Percentiles rank a stretch among this genome's conserved stretches.
Conservation (phyloP, 1,140 invertebrate genomes). For the Ruditapes philippinarum region DNA sequence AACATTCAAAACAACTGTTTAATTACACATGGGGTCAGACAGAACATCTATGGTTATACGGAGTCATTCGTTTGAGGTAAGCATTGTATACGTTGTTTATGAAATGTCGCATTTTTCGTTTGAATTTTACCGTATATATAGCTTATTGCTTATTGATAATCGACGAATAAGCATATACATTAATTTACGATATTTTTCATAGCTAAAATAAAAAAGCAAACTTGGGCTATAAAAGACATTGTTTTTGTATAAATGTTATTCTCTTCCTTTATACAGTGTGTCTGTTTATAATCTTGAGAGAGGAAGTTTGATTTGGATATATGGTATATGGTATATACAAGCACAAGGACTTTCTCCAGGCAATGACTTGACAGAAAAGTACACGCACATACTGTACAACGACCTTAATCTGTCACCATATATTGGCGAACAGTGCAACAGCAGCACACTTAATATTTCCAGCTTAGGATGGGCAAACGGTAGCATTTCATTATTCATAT, state of each 20-base stretch:
- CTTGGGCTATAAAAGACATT: no score
- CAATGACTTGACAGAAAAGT: not conserved
- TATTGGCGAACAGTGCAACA: not conserved
- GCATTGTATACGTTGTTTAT: no score
- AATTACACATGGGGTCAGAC: slow-evolving; percentile 61
- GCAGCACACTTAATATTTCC: not conserved
- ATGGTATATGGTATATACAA: slow-evolving; percentile 3
- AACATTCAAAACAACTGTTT: not conserved
- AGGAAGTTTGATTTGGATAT: slow-evolving; percentile 3
- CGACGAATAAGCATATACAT: no score
- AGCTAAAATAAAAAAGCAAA: no score
- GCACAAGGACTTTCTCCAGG: not conserved
- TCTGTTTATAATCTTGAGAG: no score
- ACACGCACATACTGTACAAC: not conserved
- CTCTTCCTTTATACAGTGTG: not conserved
- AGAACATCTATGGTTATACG: slow-evolving; percentile 1
- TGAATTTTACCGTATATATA: no score
- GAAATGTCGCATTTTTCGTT: no score
- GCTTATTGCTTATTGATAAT: no score
- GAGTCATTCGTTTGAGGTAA: slow-evolving; percentile 44
- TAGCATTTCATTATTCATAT: not conserved
- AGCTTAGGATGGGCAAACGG: not conserved
- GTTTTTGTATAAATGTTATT: not conserved
- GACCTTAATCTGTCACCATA: not conserved
- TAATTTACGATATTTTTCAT: no score